phyloP scores from a whole-genome alignment of 2,797 vertebrate species.

The Momotus momota region DNA sequence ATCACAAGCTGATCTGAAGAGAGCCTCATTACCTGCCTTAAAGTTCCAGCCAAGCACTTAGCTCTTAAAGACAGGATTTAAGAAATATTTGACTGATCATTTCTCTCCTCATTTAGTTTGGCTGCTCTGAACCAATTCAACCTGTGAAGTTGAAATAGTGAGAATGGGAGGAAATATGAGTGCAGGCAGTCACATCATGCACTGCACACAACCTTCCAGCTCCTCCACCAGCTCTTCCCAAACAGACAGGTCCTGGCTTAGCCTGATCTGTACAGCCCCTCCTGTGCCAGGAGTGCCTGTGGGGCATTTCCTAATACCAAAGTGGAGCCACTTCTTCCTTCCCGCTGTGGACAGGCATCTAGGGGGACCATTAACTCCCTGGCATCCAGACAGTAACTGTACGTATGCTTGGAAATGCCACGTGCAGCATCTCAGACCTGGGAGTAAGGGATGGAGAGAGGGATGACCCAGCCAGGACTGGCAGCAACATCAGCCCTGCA shows the following conservation, averaged over 20 bases:
- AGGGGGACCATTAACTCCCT: not conserved
- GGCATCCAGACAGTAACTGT: not conserved
- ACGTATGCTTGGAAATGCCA: not conserved
- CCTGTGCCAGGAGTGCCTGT: not conserved
- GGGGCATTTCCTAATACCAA: not conserved
- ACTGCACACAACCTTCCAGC: fast-evolving
- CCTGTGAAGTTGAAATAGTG: constrained; percentile 71
- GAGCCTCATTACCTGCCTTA: constrained; percentile 69
- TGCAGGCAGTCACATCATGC: not conserved
- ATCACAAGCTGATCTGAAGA: constrained; percentile 64
- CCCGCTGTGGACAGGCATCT: fast-evolving
- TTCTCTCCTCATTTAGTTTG: constrained; percentile 77
- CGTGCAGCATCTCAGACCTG: not conserved
- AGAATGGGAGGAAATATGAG: constrained; percentile 28
- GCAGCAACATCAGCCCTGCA: not conserved
- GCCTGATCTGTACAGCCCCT: not conserved
- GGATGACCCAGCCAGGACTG: not conserved
- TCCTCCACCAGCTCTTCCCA: constrained; percentile 1
- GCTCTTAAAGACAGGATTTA: constrained; percentile 72
- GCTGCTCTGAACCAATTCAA: constrained; percentile 73
- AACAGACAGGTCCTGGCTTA: not conserved
- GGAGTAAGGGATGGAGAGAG: not conserved
- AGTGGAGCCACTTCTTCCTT: not conserved
- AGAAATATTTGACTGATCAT: constrained; percentile 79
- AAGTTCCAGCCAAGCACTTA: constrained; percentile 73